These are phyloP conservation scores for Burhinus oedicnemus DNA, from an alignment of 2,113 vertebrate species.

Conservation along the genomic window DNA sequence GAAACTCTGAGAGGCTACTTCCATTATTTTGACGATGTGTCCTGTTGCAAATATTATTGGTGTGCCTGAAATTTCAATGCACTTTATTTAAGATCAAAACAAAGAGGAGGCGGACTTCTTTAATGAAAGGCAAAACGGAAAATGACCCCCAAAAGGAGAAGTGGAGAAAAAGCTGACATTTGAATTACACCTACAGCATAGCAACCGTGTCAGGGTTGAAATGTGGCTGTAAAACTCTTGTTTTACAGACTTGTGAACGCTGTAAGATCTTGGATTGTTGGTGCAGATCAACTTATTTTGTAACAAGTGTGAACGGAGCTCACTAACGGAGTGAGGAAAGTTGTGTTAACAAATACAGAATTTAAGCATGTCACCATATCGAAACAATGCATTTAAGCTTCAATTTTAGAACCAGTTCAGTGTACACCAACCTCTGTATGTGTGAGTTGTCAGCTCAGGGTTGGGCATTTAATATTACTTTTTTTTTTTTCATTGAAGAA, in stretches of 20 bases:
- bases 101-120: not conserved
- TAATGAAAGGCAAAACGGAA: not conserved
- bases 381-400: not conserved
- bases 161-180: not conserved
- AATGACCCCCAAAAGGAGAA: conserved; percentile 3
- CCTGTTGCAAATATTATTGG: not conserved
- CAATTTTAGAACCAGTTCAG: not conserved
- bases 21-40: not conserved
- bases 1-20: not conserved
- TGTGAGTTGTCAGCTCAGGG: not conserved
- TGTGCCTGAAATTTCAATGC: not conserved
- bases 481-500: conserved; percentile 4
- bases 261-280: not conserved
- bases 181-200: not conserved
- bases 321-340: not conserved
- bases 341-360: not conserved
- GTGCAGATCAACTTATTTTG: not conserved
- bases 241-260: not conserved
- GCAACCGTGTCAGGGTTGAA: not conserved
- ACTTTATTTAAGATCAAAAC: not conserved
- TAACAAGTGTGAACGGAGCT: not conserved
- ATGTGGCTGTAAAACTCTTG: not conserved
- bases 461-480: not conserved
- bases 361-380: not conserved
- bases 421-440: not conserved